These are phyloP conservation scores for Epinephelus awoara DNA, from an alignment of 2,797 vertebrate genomes.

Conservation along the genomic window DNA sequence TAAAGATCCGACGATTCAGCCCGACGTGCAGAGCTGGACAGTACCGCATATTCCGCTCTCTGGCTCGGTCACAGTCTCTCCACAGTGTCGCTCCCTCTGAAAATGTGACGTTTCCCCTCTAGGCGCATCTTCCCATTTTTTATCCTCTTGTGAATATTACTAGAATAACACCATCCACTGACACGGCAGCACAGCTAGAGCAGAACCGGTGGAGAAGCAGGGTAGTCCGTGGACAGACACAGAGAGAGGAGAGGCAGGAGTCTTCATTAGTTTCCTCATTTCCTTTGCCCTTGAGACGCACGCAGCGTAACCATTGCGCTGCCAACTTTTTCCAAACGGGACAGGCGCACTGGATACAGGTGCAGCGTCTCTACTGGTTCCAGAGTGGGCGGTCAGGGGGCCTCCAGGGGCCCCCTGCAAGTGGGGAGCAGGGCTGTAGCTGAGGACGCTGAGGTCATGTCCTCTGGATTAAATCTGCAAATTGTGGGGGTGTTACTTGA, in stretches of 20 bases:
- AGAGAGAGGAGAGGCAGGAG: slow-evolving; percentile 44
- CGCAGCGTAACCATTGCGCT: slow-evolving; percentile 81
- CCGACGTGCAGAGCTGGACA: slow-evolving; percentile 49
- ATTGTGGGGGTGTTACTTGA: background rate
- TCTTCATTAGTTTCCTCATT: slow-evolving; percentile 76
- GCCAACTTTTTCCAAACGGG: slow-evolving; percentile 83
- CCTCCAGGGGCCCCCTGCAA: slow-evolving; percentile 16
- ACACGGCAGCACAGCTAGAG: slow-evolving; percentile 52
- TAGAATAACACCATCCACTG: slow-evolving; percentile 49
- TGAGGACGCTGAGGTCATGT: slow-evolving; percentile 49
- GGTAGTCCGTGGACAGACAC: slow-evolving; percentile 18
- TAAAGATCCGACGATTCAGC: slow-evolving; percentile 48
- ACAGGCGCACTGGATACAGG: slow-evolving; percentile 83
- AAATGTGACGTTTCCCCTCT: slow-evolving; percentile 75
- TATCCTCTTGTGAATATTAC: slow-evolving; percentile 61
- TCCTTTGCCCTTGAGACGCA: slow-evolving; percentile 86
- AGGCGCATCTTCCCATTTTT: slow-evolving; percentile 63
- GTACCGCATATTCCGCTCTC: slow-evolving; percentile 66
- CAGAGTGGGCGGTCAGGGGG: slow-evolving; percentile 20
- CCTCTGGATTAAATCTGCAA: background rate
- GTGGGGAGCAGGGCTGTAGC: slow-evolving; percentile 12
- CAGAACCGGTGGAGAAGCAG: slow-evolving; percentile 24
- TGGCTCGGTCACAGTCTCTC: slow-evolving; percentile 66
- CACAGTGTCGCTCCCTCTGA: slow-evolving; percentile 66
- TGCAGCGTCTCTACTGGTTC: slow-evolving; percentile 71